Conservation (phyloP, 92 coral and sea anemone genomes). For the Anthopleura xanthogrammica region DNA sequence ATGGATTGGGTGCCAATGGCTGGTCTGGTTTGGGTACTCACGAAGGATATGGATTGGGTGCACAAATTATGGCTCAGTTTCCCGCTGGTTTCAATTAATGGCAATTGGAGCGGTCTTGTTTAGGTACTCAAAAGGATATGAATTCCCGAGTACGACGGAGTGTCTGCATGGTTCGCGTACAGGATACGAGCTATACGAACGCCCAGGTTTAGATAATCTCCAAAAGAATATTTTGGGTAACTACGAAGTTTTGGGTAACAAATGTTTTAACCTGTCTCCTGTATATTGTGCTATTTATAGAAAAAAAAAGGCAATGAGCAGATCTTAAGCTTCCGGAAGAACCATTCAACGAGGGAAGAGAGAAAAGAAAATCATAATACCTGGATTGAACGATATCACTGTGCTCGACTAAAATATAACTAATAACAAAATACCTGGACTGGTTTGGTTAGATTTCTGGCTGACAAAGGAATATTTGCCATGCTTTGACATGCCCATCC, state of each 20-base stretch:
- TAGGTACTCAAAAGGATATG: neutral
- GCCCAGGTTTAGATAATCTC: too few species aligned
- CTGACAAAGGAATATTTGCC: conserved; percentile 36
- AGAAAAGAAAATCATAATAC: neutral
- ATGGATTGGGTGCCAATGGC: neutral
- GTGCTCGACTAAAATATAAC: neutral
- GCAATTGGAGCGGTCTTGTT: neutral
- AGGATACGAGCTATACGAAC: too few species aligned
- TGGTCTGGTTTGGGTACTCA: neutral
- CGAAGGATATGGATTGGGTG: too few species aligned
- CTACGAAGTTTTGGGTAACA: too few species aligned
- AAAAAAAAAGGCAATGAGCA: too few species aligned
- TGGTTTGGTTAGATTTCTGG: conserved; percentile 8
- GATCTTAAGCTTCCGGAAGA: too few species aligned
- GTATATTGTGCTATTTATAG: too few species aligned
- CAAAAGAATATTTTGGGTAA: too few species aligned
- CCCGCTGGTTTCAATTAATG: neutral
- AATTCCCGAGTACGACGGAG: too few species aligned
- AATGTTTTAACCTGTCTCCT: too few species aligned
- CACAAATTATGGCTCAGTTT: too few species aligned
- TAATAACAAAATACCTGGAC: conserved; percentile 5
- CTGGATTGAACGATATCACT: neutral
- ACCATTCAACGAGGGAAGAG: too few species aligned
- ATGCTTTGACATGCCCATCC: conserved; percentile 27
- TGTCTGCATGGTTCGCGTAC: neutral